Conservation (phyloP, 2,888 invertebrate genomes). For the Pseudococcus viburni region DNA sequence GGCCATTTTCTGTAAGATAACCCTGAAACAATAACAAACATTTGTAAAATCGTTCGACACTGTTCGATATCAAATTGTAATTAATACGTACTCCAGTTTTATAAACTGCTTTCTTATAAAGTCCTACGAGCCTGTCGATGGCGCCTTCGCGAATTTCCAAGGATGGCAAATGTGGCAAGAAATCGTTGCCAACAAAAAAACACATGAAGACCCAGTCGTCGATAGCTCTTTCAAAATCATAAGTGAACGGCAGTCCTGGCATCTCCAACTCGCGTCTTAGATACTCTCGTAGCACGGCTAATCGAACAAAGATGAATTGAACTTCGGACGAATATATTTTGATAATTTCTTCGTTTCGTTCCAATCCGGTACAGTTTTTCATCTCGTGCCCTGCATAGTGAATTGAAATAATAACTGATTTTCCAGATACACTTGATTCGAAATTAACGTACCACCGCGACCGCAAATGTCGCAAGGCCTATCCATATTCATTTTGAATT, state of each 20-base stretch:
- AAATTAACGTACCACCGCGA: slow-evolving; percentile 75
- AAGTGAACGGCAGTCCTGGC: slow-evolving; percentile 93
- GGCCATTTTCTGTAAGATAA: slow-evolving; percentile 94
- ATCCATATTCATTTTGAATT: slow-evolving; percentile 97
- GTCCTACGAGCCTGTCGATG: slow-evolving; percentile 90
- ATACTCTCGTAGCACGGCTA: slow-evolving; percentile 94
- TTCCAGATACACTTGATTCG: background rate
- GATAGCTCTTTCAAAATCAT: slow-evolving; percentile 93
- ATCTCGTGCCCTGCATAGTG: slow-evolving; percentile 83
- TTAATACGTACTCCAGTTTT: slow-evolving; percentile 82
- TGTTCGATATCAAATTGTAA: too few relatives aligned
- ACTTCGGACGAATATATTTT: slow-evolving; percentile 79
- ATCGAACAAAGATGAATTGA: slow-evolving; percentile 92
- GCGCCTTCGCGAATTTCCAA: slow-evolving; percentile 97
- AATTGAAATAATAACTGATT: background rate
- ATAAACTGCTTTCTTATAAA: slow-evolving; percentile 95
- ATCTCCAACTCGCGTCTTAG: slow-evolving; percentile 89
- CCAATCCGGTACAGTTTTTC: slow-evolving; percentile 77
- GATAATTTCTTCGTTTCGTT: slow-evolving; percentile 67
- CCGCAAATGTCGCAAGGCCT: slow-evolving; percentile 96
- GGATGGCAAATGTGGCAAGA: slow-evolving; percentile 97
- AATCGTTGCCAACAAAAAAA: slow-evolving; percentile 99
- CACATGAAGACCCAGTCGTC: slow-evolving; percentile 99
- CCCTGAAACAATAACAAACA: slow-evolving; percentile 75
- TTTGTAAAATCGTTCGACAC: too few relatives aligned